Evolutionary conservation across 2,113 vertebrate species (phyloP).

Genomic region (Ciconia boyciana): DNA sequence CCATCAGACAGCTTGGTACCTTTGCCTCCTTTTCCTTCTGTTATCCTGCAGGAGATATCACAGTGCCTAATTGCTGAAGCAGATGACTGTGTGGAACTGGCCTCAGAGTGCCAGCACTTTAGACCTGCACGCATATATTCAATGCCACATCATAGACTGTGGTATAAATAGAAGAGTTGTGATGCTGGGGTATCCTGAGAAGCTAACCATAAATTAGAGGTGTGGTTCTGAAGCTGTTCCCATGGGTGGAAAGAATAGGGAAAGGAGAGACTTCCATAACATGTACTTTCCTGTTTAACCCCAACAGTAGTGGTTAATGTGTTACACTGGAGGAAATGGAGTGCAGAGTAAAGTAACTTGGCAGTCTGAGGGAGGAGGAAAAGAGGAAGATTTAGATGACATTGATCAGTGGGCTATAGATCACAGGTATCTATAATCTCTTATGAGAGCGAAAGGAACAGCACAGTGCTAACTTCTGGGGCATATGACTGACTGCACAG

Average conservation of each 20-base stretch:
- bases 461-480: neutral
- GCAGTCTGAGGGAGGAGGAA: neutral
- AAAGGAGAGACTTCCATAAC: neutral
- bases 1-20: neutral
- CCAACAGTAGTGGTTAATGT: neutral
- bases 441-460: neutral
- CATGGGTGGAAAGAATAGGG: neutral
- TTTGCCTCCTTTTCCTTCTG: neutral
- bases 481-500: neutral
- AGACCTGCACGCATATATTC: neutral
- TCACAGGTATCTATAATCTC: neutral
- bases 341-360: neutral
- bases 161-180: neutral
- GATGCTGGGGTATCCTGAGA: neutral
- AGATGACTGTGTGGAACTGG: neutral
- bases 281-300: neutral
- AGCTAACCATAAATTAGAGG: slow-evolving; percentile 7
- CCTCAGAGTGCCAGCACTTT: neutral
- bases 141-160: neutral
- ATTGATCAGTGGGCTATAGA: neutral
- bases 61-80: neutral
- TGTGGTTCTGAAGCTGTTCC: neutral
- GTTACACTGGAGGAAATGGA: neutral
- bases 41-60: neutral
- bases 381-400: neutral